Base-by-base conservation (phyloP, 2,797 vertebrate species). In the Hoplostethus atlanticus region DNA sequence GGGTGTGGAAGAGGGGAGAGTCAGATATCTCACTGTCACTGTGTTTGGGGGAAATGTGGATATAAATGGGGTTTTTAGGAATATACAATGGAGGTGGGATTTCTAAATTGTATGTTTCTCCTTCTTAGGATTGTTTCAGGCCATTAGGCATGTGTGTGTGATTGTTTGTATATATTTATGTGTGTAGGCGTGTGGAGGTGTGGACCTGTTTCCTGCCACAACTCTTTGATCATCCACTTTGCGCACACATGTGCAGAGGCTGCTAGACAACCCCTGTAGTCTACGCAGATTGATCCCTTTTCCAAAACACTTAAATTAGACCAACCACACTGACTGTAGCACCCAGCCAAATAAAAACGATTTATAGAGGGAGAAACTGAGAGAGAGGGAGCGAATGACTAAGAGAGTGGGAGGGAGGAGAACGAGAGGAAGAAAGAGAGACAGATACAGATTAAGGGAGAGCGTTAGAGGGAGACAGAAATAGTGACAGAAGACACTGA, bases 251-350 rank as follows among this genome's bases (percentile, higher is more conserved):
- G 60, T 64, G 38, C 30, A n/a, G 77, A 65, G 13, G 10, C 53
- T 48, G 40, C 31, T 3, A 55, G 61, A 79, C 60, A 72, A 42
- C 56, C 62, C 11, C 53, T 74, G 9, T 11, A 44, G 30, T 61
- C 46, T 62, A 79, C 52, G 68, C 21, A 76, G 60, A 79, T 42
- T 80, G 66, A 86, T 77, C 63, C 25, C 4, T 54, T 81, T 83
- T 84, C 73, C 79, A 81, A 70, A 81, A 67, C 56, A 72, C 65
- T 71, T 63, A 80, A 83, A 85, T 81, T 70, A 78, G 51, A 62
- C 53, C 59, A 64, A 73, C 60, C 46, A 54, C 64, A 74, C 44
- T 30, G 60, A 79, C 61, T 76, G 58, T 28, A 71, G 54, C 30
- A 58, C 54, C 53, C 42, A 57, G 76, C 54, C 67, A 71, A 84